A percentile compares a stretch with the other conserved stretches of the same genome.
Evolutionary conservation across 2,797 vertebrate genomes (phyloP).

Genomic region (Protosalanx chinensis): DNA sequence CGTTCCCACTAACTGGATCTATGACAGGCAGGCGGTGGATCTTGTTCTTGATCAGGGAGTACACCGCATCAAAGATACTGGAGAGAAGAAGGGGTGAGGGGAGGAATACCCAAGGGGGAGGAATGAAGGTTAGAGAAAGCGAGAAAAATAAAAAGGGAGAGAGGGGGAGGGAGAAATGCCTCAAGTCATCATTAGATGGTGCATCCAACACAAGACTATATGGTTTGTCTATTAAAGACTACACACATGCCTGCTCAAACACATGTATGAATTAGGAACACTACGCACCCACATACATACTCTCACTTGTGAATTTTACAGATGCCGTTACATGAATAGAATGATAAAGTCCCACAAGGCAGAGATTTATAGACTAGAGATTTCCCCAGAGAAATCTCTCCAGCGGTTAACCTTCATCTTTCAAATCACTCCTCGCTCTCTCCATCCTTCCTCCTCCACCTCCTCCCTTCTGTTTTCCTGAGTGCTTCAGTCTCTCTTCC

Average conservation of each 20-base stretch:
- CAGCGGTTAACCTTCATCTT: not conserved
- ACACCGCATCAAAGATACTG: slow-evolving; percentile 92
- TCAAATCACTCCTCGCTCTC: not conserved
- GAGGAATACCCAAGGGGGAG: not conserved
- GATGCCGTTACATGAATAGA: not conserved
- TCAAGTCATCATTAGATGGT: not conserved
- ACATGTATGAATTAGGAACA: too few relatives aligned
- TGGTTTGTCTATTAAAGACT: not conserved
- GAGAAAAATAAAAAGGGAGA: not conserved
- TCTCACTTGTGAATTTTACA: not conserved
- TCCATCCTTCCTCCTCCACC: not conserved
- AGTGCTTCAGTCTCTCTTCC: not conserved
- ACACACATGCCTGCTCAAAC: not conserved
- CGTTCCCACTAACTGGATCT: slow-evolving; percentile 92
- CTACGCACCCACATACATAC: too few relatives aligned
- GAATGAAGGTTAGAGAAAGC: not conserved
- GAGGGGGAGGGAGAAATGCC: not conserved
- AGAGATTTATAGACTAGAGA: not conserved
- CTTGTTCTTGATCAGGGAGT: slow-evolving; percentile 95
- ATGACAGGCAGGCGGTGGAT: slow-evolving; percentile 96
- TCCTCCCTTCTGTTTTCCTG: not conserved
- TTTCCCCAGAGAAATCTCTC: slow-evolving; percentile 1
- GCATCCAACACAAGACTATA: not conserved
- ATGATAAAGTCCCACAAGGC: not conserved
- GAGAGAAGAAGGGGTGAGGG: slow-evolving; percentile 31